Base-by-base conservation (phyloP, 2,888 invertebrate genomes). In the Ctena decussata region DNA sequence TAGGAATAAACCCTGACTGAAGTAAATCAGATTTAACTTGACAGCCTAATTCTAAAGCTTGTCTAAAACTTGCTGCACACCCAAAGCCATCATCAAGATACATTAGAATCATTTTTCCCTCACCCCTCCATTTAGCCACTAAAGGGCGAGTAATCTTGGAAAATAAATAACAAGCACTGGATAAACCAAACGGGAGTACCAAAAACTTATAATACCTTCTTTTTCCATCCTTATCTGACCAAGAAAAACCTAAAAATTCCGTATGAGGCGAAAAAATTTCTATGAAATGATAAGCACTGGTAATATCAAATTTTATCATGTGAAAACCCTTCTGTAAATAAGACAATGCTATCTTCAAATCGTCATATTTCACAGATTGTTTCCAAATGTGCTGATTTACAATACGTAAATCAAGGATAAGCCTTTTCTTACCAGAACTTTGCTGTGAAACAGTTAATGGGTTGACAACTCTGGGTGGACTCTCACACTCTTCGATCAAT, bases 11-110 rank as follows among this genome's bases (percentile, higher is more conserved):
- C 2, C 82, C 81, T 37, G 76, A 81, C n/a, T 0, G 24, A 24
- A 85, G 49, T 8, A 77, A 57, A 77, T 88, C 87, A 24, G 37
- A 18, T 70, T 77, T 82, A 35, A 84, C 70, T 27, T n/a, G n/a
- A n/a, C n/a, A n/a, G n/a, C n/a, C n/a, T n/a, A n/a, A n/a, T n/a
- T n/a, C n/a, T n/a, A n/a, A n/a, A n/a, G n/a, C n/a, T n/a, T n/a
- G n/a, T n/a, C n/a, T n/a, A n/a, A n/a, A n/a, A 53, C 65, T 37
- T 24, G 15, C 39, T n/a, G 35, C 53, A 74, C 76, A 49, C 8
- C 76, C 82, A 70, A 86, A 77, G 32, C 85, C 86, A 46, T 88
- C 86, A 69, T 86, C 90, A 24, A 85, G 39, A 44, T 84, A 86
- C 85, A 86, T 85, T 49, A 84, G 32, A 15, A 78, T 53, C 41